These are phyloP conservation scores for Dendroctonus valens DNA, from an alignment of 1,140 invertebrate species.

Conservation along the genomic window DNA sequence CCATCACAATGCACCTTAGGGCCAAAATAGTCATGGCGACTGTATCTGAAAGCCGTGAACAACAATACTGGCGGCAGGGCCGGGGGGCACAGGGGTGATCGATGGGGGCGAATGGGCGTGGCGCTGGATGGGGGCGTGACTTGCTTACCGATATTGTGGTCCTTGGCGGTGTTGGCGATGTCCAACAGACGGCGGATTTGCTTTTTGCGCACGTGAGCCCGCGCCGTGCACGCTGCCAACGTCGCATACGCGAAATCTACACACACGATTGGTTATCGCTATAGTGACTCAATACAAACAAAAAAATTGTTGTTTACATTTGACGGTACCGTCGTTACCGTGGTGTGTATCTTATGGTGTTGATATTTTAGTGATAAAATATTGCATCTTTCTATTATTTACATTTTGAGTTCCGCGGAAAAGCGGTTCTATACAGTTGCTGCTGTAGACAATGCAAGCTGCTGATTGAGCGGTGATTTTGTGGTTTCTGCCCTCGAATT, in stretches of 20 bases:
- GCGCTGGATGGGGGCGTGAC: not conserved
- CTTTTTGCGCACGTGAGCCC: slow-evolving; percentile 75
- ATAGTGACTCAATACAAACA: not conserved
- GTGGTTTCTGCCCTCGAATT: not conserved
- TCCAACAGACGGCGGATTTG: slow-evolving; percentile 74
- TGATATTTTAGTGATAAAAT: too few species aligned
- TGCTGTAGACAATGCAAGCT: too few species aligned
- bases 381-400: too few species aligned
- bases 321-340: too few species aligned
- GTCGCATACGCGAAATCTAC: slow-evolving; percentile 65
- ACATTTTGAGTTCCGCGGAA: too few species aligned
- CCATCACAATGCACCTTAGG: slow-evolving; percentile 79
- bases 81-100: slow-evolving; percentile 1
- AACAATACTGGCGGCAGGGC: slow-evolving; percentile 29
- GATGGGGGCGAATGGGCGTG: not conserved
- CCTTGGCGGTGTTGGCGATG: slow-evolving; percentile 71
- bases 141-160: slow-evolving; percentile 68
- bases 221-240: slow-evolving; percentile 71
- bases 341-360: too few species aligned
- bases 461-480: too few species aligned
- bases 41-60: slow-evolving; percentile 61
- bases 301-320: not conserved
- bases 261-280: too few species aligned
- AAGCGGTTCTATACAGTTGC: too few species aligned
- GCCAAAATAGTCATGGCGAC: slow-evolving; percentile 81